Evolutionary conservation across 2,797 vertebrate species (phyloP).

Genomic region (Typhlichthys subterraneus): DNA sequence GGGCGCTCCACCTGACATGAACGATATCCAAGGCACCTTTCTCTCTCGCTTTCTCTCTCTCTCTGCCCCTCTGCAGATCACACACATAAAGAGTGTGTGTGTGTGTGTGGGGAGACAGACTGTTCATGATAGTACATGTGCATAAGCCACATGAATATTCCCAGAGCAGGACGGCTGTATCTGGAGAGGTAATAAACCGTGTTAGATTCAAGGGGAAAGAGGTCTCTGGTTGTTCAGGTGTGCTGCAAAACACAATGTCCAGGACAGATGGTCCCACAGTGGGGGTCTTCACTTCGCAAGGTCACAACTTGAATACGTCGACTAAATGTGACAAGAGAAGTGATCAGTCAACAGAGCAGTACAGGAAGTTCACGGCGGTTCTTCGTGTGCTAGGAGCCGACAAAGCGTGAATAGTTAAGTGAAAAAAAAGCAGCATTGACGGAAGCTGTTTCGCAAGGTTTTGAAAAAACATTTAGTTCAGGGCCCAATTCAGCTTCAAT

Average conservation of each 20-base stretch:
- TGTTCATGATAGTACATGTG: constrained; percentile 48
- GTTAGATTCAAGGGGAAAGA: too few species aligned
- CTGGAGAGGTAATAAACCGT: constrained; percentile 1
- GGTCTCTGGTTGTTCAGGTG: too few species aligned
- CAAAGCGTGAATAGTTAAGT: constrained; percentile 21
- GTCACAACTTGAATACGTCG: constrained; percentile 17
- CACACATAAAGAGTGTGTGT: constrained; percentile 33
- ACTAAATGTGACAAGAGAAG: constrained; percentile 8
- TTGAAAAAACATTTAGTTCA: constrained; percentile 17
- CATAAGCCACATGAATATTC: constrained; percentile 35
- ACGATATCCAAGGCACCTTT: constrained; percentile 56
- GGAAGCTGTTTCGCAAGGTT: constrained; percentile 8
- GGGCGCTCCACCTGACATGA: constrained; percentile 59
- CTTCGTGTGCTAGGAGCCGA: not conserved
- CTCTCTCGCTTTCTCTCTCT: not conserved
- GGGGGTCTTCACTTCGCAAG: constrained; percentile 8
- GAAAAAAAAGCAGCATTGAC: constrained; percentile 29
- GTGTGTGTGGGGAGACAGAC: constrained; percentile 38
- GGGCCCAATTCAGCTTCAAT: constrained; percentile 12
- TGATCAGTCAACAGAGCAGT: constrained; percentile 8
- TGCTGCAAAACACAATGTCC: too few species aligned
- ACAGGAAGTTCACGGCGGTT: constrained; percentile 3
- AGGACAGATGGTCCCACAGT: constrained; percentile 2
- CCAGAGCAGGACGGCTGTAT: not conserved
- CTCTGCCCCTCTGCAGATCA: constrained; percentile 39